These are phyloP conservation scores for Rhagonycha lutea DNA, from an alignment of 2,888 invertebrate genomes.

Conservation along the genomic window DNA sequence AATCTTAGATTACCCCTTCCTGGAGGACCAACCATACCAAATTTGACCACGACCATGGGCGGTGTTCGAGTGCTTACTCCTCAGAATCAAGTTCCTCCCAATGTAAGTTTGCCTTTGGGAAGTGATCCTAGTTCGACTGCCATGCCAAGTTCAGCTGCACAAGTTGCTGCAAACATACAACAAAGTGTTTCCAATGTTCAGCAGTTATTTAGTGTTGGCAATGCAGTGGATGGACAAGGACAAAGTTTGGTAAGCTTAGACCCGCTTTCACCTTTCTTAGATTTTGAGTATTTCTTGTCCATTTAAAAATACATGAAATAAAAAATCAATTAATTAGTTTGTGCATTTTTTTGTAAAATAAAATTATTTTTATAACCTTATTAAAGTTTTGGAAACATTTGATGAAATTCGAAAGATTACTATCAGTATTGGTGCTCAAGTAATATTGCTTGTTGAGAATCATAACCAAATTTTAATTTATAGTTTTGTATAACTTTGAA, in stretches of 20 bases:
- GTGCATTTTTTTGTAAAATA: too few relatives aligned
- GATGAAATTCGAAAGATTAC: too few relatives aligned
- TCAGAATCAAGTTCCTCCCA: constrained; percentile 53
- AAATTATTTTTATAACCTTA: too few relatives aligned
- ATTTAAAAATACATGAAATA: too few relatives aligned
- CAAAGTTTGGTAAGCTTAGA: constrained; percentile 42
- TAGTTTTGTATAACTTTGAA: too few relatives aligned
- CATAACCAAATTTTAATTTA: too few relatives aligned
- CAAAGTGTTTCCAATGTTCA: constrained; percentile 50
- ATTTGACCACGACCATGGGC: constrained; percentile 30
- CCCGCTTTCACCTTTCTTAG: too few relatives aligned
- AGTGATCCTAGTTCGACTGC: constrained; percentile 53
- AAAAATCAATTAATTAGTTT: too few relatives aligned
- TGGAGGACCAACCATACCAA: constrained; percentile 31
- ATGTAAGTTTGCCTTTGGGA: constrained; percentile 60
- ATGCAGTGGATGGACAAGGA: constrained; percentile 38
- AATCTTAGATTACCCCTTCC: constrained; percentile 42
- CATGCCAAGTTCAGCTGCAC: constrained; percentile 40
- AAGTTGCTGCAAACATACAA: constrained; percentile 56
- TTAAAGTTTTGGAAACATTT: too few relatives aligned
- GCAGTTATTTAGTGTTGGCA: constrained; percentile 55
- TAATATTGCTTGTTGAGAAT: too few relatives aligned
- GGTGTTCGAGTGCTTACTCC: constrained; percentile 49
- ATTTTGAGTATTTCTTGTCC: too few relatives aligned
- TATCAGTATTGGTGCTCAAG: too few relatives aligned